Percentiles rank a stretch among this genome's conserved stretches.
phyloP scores from a whole-genome alignment of 2,113 vertebrate species.

The Neopipo cinnamomea region DNA sequence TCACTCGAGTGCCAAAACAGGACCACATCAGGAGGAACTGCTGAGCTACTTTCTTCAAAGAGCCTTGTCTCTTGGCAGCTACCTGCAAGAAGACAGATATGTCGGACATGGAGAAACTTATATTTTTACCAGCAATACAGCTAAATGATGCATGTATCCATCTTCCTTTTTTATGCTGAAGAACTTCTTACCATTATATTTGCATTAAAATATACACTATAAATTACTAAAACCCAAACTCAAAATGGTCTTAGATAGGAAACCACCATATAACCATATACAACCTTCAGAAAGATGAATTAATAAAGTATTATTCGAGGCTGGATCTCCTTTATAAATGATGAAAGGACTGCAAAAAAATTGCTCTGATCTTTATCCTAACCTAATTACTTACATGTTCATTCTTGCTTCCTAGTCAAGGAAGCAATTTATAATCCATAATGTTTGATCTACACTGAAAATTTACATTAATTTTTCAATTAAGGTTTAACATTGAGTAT shows the following conservation, averaged over 20 bases:
- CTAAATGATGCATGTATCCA: neutral
- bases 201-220: neutral
- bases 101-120: neutral
- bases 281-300: neutral
- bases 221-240: neutral
- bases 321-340: neutral
- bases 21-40: conserved; percentile 99
- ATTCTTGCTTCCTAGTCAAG: neutral
- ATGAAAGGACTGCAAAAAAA: neutral
- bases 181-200: neutral
- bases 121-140: neutral
- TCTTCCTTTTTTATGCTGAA: neutral
- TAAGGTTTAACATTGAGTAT: neutral
- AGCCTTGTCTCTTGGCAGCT: conserved; percentile 92
- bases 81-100: conserved; percentile 81
- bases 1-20: conserved; percentile 97
- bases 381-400: neutral
- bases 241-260: neutral
- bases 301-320: neutral
- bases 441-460: neutral
- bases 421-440: neutral
- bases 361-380: neutral
- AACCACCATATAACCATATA: neutral
- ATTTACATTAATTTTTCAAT: neutral
- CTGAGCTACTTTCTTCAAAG: conserved; percentile 94